Base-by-base conservation (phyloP, 2,888 invertebrate species). In the Epirrita christyi region DNA sequence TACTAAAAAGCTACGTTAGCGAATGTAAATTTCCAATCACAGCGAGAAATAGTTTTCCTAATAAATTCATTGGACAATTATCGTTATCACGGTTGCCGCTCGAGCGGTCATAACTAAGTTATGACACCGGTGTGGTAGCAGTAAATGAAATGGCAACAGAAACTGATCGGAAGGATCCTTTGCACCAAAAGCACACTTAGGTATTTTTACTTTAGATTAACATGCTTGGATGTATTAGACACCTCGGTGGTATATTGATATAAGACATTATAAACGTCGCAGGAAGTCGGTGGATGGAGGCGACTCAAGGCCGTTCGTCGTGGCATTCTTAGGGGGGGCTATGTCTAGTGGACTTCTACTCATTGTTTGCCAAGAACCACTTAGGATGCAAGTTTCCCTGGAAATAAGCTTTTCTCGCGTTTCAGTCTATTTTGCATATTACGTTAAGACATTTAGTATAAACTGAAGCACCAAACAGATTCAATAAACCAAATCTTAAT, bases 401-500 rank as follows among this genome's bases (percentile, higher is more conserved):
- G 9, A 9, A 32, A 9, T 32, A 9, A 7, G 7, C 32, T 32
- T 7, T 9, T 9, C 9, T 32, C 2, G 9, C 7, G 32, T 32
- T 36, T 36, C 2, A 9, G 34, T 11, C 50, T 13, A 36, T 8
- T 38, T 10, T 21, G 21, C 21, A 21, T 29, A 21, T 37, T 11
- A n/a, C 0, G 28, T 37, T 8, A 48, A 46, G 7, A 47, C 21
- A 40, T 42, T 41, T 3, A 3, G 4, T 21, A 11, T 21, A 49
- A 51, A 55, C 51, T 55, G 34, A 44, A 32, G 55, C 59, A 55
- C 45, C 34, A 43, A 55, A 41, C 49, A 46, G 38, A 49, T 51
- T 44, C 48, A 54, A 50, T 59, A 47, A 60, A 48, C 60, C 64
- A 67, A 67, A 67, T 64, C 66, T 67, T 65, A 67, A 67, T 65